Evolutionary conservation across 2,888 invertebrate species (phyloP).

Genomic region (Lepidonotus clava): DNA sequence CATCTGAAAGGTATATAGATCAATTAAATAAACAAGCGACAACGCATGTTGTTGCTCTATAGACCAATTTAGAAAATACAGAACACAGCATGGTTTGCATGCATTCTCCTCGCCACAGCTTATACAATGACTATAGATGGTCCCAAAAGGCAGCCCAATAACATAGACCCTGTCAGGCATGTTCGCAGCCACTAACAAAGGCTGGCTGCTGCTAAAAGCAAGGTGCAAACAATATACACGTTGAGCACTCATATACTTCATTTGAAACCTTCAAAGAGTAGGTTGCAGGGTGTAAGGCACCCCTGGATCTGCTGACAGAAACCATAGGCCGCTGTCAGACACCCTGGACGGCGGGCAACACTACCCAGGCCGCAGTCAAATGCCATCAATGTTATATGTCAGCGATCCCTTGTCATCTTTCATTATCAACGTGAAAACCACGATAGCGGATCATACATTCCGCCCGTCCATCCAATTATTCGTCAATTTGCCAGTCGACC

Average conservation of each 20-base stretch:
- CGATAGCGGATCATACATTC: not conserved
- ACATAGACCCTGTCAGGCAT: too few relatives aligned
- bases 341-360: not conserved
- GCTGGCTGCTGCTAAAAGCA: too few relatives aligned
- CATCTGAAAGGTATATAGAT: too few relatives aligned
- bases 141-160: too few relatives aligned
- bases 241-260: not conserved
- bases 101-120: too few relatives aligned
- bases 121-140: too few relatives aligned
- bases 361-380: not conserved
- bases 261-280: not conserved
- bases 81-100: too few relatives aligned
- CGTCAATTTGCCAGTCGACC: constrained; percentile 4
- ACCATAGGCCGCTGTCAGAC: not conserved
- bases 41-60: too few relatives aligned
- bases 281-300: not conserved
- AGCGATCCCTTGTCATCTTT: not conserved
- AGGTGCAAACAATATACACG: not conserved
- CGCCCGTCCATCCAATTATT: constrained; percentile 9
- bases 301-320: not conserved
- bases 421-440: not conserved
- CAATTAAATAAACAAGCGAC: too few relatives aligned
- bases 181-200: too few relatives aligned
- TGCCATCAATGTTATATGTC: constrained; percentile 24
- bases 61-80: too few relatives aligned